A percentile compares a stretch with the other conserved stretches of the same genome.
Evolutionary conservation across 2,888 invertebrate species (phyloP).

Genomic region (Drosophila fungiperda): DNA sequence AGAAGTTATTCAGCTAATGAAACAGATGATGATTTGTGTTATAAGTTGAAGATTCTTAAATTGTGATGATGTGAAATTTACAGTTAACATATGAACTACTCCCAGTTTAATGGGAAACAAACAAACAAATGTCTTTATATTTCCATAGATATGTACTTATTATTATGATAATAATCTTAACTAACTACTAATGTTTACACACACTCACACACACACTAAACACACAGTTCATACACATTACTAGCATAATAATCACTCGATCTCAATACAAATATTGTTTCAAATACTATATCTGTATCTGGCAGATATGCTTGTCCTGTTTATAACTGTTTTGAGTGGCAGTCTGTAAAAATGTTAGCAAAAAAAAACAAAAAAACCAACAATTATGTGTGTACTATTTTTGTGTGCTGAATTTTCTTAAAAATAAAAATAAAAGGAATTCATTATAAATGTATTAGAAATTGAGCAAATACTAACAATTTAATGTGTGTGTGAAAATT

Average conservation of each 20-base stretch:
- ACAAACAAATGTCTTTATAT: slow-evolving; percentile 81
- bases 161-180: slow-evolving; percentile 60
- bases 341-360: slow-evolving; percentile 9
- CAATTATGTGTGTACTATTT: slow-evolving; percentile 51
- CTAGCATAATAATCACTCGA: slow-evolving; percentile 20
- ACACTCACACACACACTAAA: slow-evolving; percentile 8
- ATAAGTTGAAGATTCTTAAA: slow-evolving; percentile 80
- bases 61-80: slow-evolving; percentile 86
- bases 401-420: slow-evolving; percentile 61
- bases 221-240: slow-evolving; percentile 23
- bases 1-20: slow-evolving; percentile 22
- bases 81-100: slow-evolving; percentile 85
- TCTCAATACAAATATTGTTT: slow-evolving; percentile 29
- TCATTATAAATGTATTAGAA: slow-evolving; percentile 61
- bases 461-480: slow-evolving; percentile 39
- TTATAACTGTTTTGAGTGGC: slow-evolving; percentile 32
- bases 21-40: slow-evolving; percentile 45
- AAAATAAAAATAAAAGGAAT: slow-evolving; percentile 2
- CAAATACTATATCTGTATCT: slow-evolving; percentile 29
- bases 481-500: slow-evolving; percentile 57
- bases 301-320: slow-evolving; percentile 45
- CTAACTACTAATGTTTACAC: slow-evolving; percentile 60
- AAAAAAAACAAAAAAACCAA: slow-evolving; percentile 22
- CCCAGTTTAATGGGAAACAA: slow-evolving; percentile 84
- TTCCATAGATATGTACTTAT: slow-evolving; percentile 64